Evolutionary conservation across 2,797 vertebrate genomes (phyloP).

Genomic region (Distichodus sexfasciatus): DNA sequence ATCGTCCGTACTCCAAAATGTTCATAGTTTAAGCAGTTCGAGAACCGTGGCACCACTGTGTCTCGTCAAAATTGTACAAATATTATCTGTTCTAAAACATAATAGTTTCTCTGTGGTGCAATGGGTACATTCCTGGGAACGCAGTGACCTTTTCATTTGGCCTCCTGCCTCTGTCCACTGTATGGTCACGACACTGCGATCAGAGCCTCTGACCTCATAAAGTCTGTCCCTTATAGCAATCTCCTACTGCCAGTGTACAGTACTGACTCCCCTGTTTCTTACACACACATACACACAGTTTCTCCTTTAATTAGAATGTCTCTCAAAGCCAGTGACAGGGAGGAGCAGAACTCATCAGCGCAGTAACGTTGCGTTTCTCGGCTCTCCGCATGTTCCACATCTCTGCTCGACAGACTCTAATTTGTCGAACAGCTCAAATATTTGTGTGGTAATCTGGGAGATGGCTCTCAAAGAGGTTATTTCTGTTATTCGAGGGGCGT

Average conservation of each 20-base stretch:
- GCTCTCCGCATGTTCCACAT: neutral
- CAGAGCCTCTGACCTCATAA: neutral
- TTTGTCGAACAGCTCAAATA: neutral
- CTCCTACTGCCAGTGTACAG: constrained; percentile 9
- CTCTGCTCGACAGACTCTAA: neutral
- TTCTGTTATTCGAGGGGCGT: constrained; percentile 2
- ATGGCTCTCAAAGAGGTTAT: neutral
- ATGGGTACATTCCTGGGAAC: too few relatives aligned
- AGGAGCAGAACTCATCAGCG: neutral
- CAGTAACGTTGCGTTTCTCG: neutral
- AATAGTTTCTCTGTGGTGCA: too few relatives aligned
- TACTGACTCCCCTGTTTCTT: neutral
- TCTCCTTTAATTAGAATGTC: constrained; percentile 29
- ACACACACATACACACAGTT: neutral
- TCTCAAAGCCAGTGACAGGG: constrained; percentile 12
- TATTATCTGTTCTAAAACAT: too few relatives aligned
- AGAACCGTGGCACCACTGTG: too few relatives aligned
- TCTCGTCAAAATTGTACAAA: too few relatives aligned
- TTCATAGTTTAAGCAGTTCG: too few relatives aligned
- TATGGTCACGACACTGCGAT: neutral
- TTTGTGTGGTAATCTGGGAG: neutral
- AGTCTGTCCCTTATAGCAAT: neutral
- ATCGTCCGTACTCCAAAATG: too few relatives aligned
- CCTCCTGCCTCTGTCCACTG: neutral
- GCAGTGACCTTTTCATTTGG: constrained; percentile 20